Evolutionary conservation across 2,888 invertebrate species (phyloP).

Genomic region (Ectemnius cavifrons): DNA sequence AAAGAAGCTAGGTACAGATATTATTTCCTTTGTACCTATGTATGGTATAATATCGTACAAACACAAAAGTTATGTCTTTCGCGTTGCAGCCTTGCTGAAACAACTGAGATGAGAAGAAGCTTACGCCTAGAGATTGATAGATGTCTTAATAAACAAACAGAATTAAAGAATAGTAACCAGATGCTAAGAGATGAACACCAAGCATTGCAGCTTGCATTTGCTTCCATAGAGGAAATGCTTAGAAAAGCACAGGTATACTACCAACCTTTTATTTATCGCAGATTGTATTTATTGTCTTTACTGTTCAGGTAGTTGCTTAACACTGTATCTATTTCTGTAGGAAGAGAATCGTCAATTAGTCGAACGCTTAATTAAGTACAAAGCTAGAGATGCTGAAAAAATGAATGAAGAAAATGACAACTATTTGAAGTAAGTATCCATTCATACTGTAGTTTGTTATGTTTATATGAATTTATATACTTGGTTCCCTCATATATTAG

Average conservation of each 20-base stretch:
- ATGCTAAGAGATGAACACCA: constrained; percentile 96
- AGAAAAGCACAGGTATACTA: constrained; percentile 86
- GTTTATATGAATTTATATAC: no score
- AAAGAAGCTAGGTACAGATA: constrained; percentile 84
- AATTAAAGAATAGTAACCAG: constrained; percentile 91
- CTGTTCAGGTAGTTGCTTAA: constrained; percentile 9
- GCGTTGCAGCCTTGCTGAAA: constrained; percentile 83
- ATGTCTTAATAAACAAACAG: constrained; percentile 85
- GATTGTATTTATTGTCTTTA: constrained; percentile 7
- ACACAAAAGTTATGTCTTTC: no score
- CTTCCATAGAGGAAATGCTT: constrained; percentile 92
- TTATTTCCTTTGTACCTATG: not conserved
- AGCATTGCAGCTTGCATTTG: constrained; percentile 94
- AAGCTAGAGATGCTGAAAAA: constrained; percentile 96
- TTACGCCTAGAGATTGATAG: constrained; percentile 87
- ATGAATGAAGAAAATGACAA: constrained; percentile 98
- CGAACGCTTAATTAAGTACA: constrained; percentile 93
- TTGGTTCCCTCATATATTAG: no score
- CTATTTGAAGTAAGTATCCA: constrained; percentile 87
- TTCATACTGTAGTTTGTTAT: constrained; percentile 14
- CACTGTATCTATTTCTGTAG: constrained; percentile 77
- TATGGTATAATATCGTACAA: not conserved
- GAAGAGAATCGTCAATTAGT: constrained; percentile 92
- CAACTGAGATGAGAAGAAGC: constrained; percentile 82
- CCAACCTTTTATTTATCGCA: constrained; percentile 4